phyloP scores from a whole-genome alignment of 2,113 vertebrate genomes.

The Psilopsiagon aurifrons region DNA sequence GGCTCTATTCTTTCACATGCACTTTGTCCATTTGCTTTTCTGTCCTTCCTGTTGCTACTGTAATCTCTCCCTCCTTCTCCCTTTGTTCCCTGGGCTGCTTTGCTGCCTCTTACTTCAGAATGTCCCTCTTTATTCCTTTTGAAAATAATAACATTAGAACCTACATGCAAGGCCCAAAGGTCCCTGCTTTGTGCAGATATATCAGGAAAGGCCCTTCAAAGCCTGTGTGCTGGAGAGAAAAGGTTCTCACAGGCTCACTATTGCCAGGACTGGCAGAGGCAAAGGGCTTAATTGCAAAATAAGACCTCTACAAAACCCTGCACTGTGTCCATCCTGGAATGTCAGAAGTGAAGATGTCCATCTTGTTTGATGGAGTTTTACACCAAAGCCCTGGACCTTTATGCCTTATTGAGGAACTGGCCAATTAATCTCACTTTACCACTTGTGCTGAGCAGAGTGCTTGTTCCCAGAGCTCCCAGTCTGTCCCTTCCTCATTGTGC shows the following conservation, averaged over 20 bases:
- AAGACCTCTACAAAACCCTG: not conserved
- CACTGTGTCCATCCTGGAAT: not conserved
- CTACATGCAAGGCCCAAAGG: not conserved
- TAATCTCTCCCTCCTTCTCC: not conserved
- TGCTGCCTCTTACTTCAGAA: not conserved
- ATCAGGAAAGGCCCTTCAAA: conserved; percentile 41
- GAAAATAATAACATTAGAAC: conserved; percentile 27
- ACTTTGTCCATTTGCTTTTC: conserved; percentile 29
- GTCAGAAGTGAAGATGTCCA: not conserved
- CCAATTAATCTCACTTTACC: not conserved
- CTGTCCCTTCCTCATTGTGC: not conserved
- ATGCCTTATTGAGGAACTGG: not conserved
- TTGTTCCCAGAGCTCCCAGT: not conserved
- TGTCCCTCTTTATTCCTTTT: conserved; percentile 47
- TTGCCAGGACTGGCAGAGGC: not conserved
- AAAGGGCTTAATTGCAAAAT: not conserved
- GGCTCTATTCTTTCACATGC: not conserved
- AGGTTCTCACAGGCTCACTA: not conserved
- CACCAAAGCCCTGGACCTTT: not conserved
- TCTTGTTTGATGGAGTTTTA: conserved; percentile 8
- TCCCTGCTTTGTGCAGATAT: conserved; percentile 28
- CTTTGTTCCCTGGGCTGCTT: conserved; percentile 49
- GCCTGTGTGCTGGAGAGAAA: not conserved
- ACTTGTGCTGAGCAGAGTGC: not conserved
- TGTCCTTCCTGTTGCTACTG: not conserved